phyloP scores from a whole-genome alignment of 2,113 vertebrate genomes.

The Nesoenas mayeri region DNA sequence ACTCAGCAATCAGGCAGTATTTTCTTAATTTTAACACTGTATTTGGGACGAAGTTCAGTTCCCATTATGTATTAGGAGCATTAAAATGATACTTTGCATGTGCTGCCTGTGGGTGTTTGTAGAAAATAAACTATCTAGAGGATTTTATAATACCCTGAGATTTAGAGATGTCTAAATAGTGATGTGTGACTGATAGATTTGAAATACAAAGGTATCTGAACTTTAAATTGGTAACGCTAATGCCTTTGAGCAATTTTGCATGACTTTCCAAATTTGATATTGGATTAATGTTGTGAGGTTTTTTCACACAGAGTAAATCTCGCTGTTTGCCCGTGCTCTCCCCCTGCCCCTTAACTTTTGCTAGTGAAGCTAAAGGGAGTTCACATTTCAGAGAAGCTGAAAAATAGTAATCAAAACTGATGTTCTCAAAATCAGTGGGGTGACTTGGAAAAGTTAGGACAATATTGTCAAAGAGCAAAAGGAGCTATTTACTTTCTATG shows the following conservation, averaged over 20 bases:
- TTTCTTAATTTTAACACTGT: not conserved
- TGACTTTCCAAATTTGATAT: not conserved
- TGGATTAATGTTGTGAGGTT: not conserved
- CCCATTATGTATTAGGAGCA: not conserved
- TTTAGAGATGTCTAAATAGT: not conserved
- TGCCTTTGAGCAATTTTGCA: not conserved
- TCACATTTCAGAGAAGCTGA: not conserved
- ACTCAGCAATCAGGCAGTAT: not conserved
- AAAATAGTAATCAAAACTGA: not conserved
- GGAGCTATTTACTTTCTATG: not conserved
- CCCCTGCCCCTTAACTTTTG: not conserved
- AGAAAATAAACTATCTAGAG: not conserved
- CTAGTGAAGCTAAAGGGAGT: not conserved
- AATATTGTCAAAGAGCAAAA: not conserved
- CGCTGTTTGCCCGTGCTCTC: not conserved
- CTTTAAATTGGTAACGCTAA: not conserved
- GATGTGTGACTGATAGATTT: not conserved
- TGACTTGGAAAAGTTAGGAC: not conserved
- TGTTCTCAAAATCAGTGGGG: not conserved
- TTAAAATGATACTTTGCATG: not conserved
- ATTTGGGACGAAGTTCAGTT: not conserved
- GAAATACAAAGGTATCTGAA: not conserved
- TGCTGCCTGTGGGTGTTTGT: not conserved
- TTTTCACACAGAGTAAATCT: not conserved
- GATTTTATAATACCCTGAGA: not conserved